phyloP scores from a whole-genome alignment of 92 coral and sea anemone species.

The Bergia puertoricense region DNA sequence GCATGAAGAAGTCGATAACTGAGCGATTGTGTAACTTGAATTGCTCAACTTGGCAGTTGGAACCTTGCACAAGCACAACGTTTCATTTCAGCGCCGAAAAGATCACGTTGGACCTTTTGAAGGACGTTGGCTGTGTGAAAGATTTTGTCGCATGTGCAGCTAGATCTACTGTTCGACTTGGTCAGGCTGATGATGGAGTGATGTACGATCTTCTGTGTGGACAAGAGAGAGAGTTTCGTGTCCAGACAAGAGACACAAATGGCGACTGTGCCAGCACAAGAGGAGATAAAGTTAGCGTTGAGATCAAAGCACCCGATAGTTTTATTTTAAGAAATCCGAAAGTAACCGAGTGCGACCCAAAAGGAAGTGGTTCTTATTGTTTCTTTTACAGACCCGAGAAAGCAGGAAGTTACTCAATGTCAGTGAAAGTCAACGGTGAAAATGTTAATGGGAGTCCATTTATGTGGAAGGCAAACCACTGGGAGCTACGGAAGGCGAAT shows the following conservation, averaged over 20 bases:
- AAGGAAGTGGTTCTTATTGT: constrained; percentile 12
- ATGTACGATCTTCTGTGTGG: constrained; percentile 30
- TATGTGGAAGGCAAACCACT: not conserved
- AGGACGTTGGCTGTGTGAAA: constrained; percentile 1
- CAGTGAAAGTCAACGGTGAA: constrained; percentile 16
- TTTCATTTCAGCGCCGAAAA: constrained; percentile 5
- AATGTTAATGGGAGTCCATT: constrained; percentile 3
- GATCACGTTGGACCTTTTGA: not conserved
- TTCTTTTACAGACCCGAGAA: constrained; percentile 12
- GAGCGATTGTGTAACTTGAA: constrained; percentile 16
- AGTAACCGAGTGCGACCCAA: not conserved
- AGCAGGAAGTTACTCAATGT: constrained; percentile 19
- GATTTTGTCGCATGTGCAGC: constrained; percentile 1
- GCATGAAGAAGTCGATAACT: constrained; percentile 28
- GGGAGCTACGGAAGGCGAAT: not conserved
- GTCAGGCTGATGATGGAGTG: constrained; percentile 22
- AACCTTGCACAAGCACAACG: constrained; percentile 9
- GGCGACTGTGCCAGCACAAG: not conserved
- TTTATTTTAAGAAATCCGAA: not conserved
- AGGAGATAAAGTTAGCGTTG: not conserved
- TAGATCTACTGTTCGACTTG: constrained; percentile 25
- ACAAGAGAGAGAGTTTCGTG: constrained; percentile 13
- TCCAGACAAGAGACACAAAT: constrained; percentile 4
- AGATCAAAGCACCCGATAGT: not conserved
- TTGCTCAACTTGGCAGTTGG: constrained; percentile 17